These are phyloP conservation scores for Corvus cornix DNA, from an alignment of 2,113 vertebrate genomes.

Conservation along the genomic window DNA sequence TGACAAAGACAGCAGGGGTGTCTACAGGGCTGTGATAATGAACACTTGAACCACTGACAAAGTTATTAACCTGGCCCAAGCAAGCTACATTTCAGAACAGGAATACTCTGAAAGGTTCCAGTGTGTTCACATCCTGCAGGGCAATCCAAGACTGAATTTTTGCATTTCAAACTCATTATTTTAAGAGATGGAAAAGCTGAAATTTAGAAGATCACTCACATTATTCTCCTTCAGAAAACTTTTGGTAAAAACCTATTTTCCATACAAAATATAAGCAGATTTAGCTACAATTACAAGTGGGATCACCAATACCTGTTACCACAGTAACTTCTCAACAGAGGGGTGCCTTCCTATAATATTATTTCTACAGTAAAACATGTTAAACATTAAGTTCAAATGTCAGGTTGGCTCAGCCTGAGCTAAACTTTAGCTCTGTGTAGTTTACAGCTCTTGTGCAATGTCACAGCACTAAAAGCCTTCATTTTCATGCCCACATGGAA, in stretches of 20 bases:
- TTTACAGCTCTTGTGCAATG: background rate
- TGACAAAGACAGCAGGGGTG: background rate
- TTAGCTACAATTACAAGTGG: background rate
- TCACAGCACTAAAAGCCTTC: background rate
- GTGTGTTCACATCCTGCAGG: background rate
- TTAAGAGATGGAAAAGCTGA: background rate
- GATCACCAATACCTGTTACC: background rate
- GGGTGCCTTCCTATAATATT: background rate
- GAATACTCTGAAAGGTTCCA: background rate
- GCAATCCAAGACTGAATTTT: background rate
- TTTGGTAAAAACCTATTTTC: background rate
- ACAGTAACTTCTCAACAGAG: background rate
- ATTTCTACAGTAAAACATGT: background rate
- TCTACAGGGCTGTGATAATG: background rate
- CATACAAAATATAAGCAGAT: background rate
- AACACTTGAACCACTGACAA: background rate
- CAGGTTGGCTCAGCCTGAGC: background rate
- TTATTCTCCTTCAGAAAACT: background rate
- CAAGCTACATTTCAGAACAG: background rate
- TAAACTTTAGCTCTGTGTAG: background rate
- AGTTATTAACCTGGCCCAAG: background rate
- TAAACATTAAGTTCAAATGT: conserved; percentile 8
- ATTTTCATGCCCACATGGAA: background rate
- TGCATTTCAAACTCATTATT: background rate
- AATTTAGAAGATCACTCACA: background rate